phyloP scores from a whole-genome alignment of 2,113 vertebrate genomes.

The Ellobius talpinus region DNA sequence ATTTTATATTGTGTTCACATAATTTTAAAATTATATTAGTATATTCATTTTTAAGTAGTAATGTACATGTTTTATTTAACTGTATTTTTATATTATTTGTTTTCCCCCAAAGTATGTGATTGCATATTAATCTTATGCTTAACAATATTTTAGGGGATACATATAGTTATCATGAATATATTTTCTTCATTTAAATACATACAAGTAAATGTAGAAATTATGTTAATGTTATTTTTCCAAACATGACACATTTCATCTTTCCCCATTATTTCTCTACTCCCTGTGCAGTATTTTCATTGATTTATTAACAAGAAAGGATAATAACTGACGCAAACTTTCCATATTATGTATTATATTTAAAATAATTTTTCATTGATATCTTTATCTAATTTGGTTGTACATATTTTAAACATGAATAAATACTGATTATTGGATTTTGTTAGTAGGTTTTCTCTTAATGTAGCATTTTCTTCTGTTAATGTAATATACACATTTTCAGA shows the following conservation, averaged over 20 bases:
- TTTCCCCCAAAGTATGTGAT: background rate
- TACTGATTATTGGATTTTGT: background rate
- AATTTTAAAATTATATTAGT: background rate
- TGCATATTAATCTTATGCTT: background rate
- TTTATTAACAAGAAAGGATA: background rate
- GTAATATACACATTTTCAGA: background rate
- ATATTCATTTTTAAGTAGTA: background rate
- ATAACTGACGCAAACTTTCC: background rate
- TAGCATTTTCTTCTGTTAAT: background rate
- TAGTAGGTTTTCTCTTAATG: background rate
- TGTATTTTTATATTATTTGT: conserved; percentile 30
- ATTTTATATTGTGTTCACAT: background rate
- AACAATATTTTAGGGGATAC: background rate
- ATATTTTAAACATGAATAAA: background rate
- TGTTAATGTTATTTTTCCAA: background rate
- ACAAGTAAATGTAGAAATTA: background rate
- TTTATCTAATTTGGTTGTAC: background rate
- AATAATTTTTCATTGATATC: background rate
- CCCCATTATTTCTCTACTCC: background rate
- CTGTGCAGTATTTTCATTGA: background rate
- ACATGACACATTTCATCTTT: background rate
- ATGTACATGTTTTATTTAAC: background rate
- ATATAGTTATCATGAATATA: background rate
- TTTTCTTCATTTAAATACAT: conserved; percentile 3
- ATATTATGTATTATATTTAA: background rate